Base-by-base conservation (phyloP, 2,888 invertebrate species). In the Dicranocentrus wangi region DNA sequence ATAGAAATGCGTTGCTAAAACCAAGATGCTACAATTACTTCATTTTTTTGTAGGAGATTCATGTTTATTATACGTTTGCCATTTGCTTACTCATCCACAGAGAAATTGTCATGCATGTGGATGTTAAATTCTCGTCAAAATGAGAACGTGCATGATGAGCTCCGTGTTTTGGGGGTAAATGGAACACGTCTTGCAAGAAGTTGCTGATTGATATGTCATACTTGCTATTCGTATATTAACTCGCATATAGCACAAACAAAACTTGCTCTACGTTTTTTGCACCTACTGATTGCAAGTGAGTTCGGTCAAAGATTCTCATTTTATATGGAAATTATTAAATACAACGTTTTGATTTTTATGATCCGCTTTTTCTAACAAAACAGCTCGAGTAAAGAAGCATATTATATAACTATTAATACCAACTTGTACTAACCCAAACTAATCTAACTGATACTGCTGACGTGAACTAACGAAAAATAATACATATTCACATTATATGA, bases 251-350 rank as follows among this genome's bases (percentile, higher is more conserved):
- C 60, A 32, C 63, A 21, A 15, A 61, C 1, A 61, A 8, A 61
- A 69, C 69, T 69, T 69, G 69, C 69, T 69, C 69, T 55, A 69
- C 69, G 32, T 28, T n/a, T 58, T 17, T n/a, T 63, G 55, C 60
- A 60, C 27, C 15, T 66, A 47, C 25, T 66, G 28, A 60, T n/a
- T n/a, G n/a, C n/a, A n/a, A n/a, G n/a, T n/a, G n/a, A n/a, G n/a
- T n/a, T n/a, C n/a, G n/a, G n/a, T n/a, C n/a, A n/a, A n/a, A n/a
- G n/a, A n/a, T n/a, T n/a, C n/a, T 55, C 27, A 27, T 60, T 60
- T 60, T 8, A 27, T 7, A 7, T 5, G 27, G 27, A 47, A 25
- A 27, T 27, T n/a, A 25, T 2, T 13, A 60, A 25, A 15, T 10
- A 47, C 5, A 15, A 21, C 21, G 19, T 55, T 55, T 8, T 55